Evolutionary conservation across 2,888 invertebrate genomes (phyloP).

Genomic region (Punctoribates punctum): DNA sequence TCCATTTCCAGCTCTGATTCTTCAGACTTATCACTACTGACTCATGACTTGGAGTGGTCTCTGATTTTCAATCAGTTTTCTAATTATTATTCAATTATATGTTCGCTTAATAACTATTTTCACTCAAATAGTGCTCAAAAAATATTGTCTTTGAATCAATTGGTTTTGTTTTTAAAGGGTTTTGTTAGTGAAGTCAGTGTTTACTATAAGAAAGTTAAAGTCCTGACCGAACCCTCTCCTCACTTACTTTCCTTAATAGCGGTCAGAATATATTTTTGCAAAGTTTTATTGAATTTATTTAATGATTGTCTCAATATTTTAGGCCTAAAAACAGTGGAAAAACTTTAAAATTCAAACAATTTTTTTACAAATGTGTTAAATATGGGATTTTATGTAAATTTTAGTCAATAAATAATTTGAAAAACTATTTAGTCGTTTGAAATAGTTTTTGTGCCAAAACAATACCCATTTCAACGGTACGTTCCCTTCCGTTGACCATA

Average conservation of each 20-base stretch:
- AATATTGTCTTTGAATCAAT: not conserved
- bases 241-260: constrained; percentile 11
- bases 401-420: not conserved
- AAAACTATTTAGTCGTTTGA: not conserved
- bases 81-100: not conserved
- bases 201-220: constrained; percentile 39
- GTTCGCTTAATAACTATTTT: not conserved
- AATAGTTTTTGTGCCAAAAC: constrained; percentile 4
- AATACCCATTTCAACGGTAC: constrained; percentile 6
- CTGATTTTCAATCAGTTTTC: constrained; percentile 19
- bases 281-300: not conserved
- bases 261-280: not conserved
- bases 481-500: constrained; percentile 21
- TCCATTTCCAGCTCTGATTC: not conserved
- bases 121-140: not conserved
- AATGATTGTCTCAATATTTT: constrained; percentile 10
- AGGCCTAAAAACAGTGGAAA: not conserved
- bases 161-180: constrained; percentile 18
- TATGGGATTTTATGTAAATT: not conserved
- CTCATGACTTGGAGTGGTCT: constrained; percentile 32
- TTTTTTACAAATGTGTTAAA: too few species aligned
- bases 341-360: not conserved
- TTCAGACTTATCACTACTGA: constrained; percentile 1
- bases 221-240: constrained; percentile 20
- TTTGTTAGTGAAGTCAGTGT: constrained; percentile 25